Evolutionary conservation across 2,888 invertebrate species (phyloP), one percentile per base, ranked within the genome.

Genomic region (Melinaea menophilus): DNA sequence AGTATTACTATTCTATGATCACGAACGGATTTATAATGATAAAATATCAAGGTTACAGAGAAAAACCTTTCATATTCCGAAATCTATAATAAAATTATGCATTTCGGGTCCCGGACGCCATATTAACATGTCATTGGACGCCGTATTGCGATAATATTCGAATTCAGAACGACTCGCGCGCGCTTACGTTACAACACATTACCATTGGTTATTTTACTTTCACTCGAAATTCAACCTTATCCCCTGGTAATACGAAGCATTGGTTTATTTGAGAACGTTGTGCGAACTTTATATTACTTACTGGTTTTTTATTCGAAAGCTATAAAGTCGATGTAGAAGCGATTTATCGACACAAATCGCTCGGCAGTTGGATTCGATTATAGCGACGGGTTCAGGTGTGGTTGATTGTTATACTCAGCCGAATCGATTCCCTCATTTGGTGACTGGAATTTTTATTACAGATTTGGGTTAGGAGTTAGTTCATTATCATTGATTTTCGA

Each of bases 51-150:
- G 7, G 45, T 31, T 60, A 22, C 58, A 48, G 58, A 65, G 61
- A 65, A 56, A 58, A 46, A 61, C 41, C 41, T 54, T 64, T 59
- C 64, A 61, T 64, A 56, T 56, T 59, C 65, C 61, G 69, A 70
- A 68, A 71, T 71, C 67, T 66, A 68, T 69, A 68, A 87, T 86
- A 86, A 87, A 85, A 88, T 88, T 88, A 88, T 88, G 86, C 85
- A 88, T 89, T 86, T 84, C 84, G 85, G 75, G 73, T 76, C 81
- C 84, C 64, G 68, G 71, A 74, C 73, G 75, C 78, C 85, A 77
- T 88, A 89, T 89, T 89, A 89, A 89, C 89, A 89, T 88, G 88
- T 89, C 89, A 88, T 88, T 79, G 78, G 79, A 72, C 81, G 87
- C 86, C 88, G 87, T 89, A 85, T 87, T 89, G 87, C 78, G 75